Percentiles rank a stretch among this genome's conserved stretches.
phyloP scores from a whole-genome alignment of 1,140 invertebrate genomes.

The Heliconius himera region DNA sequence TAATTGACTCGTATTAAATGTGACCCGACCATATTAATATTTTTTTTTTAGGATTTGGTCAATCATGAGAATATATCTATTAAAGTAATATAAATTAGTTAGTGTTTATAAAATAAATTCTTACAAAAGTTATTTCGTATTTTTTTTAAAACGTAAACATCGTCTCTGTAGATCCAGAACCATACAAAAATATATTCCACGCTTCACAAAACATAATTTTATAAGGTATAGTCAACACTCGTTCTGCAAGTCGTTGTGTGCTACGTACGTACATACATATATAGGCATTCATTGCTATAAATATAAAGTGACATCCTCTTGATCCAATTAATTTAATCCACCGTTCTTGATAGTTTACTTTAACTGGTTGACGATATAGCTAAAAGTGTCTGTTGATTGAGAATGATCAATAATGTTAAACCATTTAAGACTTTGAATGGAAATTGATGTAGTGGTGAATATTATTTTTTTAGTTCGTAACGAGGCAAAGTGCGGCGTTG shows the following conservation, averaged over 20 bases:
- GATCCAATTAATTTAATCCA: conserved; percentile 10
- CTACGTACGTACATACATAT: not conserved
- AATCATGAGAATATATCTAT: too few species aligned
- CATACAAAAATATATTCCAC: not conserved
- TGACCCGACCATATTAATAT: too few species aligned
- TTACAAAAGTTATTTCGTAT: too few species aligned
- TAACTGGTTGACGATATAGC: conserved; percentile 4
- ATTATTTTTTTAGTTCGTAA: not conserved
- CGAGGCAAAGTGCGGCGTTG: too few species aligned
- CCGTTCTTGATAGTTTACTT: conserved; percentile 8
- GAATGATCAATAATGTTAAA: not conserved
- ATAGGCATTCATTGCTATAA: conserved; percentile 10
- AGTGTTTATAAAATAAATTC: too few species aligned
- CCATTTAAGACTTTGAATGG: not conserved
- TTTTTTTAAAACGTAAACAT: too few species aligned
- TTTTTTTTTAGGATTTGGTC: too few species aligned
- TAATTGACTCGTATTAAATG: too few species aligned
- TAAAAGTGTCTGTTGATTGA: not conserved
- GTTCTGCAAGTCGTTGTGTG: not conserved
- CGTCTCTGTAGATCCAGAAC: not conserved
- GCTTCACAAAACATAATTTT: not conserved
- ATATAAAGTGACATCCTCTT: conserved; percentile 9
- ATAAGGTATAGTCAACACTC: not conserved
- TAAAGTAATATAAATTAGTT: too few species aligned
- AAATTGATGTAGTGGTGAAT: not conserved